phyloP scores from a whole-genome alignment of 1,140 invertebrate species.

The Ceratina australensis region DNA sequence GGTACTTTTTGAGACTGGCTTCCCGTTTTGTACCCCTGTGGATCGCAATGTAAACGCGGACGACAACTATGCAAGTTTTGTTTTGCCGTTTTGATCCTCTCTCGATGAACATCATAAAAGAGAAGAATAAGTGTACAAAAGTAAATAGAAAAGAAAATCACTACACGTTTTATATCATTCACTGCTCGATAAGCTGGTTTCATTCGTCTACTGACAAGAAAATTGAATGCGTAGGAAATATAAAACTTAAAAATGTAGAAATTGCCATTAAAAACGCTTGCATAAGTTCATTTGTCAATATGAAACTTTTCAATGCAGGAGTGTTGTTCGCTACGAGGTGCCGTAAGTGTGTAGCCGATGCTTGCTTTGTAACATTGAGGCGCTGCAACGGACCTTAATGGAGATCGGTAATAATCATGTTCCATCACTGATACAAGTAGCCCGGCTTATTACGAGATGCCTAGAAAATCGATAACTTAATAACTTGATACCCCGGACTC shows the following conservation, averaged over 20 bases:
- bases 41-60: background rate
- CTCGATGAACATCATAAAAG: too few relatives aligned
- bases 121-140: too few relatives aligned
- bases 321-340: background rate
- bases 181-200: too few relatives aligned
- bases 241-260: too few relatives aligned
- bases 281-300: background rate
- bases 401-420: slow-evolving; percentile 21
- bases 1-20: background rate
- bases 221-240: too few relatives aligned
- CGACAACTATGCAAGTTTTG: background rate
- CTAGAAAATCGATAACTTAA: slow-evolving; percentile 43
- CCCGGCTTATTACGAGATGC: slow-evolving; percentile 28
- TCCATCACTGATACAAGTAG: slow-evolving; percentile 20
- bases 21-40: background rate
- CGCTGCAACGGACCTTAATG: background rate
- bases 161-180: too few relatives aligned
- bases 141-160: too few relatives aligned
- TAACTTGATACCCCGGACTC: background rate
- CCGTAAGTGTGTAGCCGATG: background rate
- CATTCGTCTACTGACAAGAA: too few relatives aligned
- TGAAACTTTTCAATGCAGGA: too few relatives aligned
- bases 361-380: slow-evolving; percentile 3
- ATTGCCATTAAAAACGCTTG: background rate
- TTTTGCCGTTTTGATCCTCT: background rate